Percentiles rank a stretch among this genome's conserved stretches.
Conservation (phyloP, 2,113 vertebrate species). For the Vulpes vulpes region DNA sequence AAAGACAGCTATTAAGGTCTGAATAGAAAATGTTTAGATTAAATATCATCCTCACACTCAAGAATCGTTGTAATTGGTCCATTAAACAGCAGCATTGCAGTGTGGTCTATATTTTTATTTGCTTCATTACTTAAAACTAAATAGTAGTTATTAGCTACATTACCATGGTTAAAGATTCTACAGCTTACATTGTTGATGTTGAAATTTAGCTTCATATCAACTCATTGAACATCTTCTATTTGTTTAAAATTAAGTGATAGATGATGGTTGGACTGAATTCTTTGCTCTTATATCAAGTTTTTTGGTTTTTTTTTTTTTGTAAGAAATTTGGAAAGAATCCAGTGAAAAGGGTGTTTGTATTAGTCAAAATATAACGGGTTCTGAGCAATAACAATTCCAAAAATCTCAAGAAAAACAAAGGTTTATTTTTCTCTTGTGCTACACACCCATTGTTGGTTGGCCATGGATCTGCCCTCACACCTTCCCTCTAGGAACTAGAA, state of each 20-base stretch:
- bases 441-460: background rate
- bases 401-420: background rate
- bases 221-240: conserved; percentile 76
- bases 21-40: conserved; percentile 87
- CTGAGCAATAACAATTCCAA: background rate
- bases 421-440: background rate
- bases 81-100: conserved; percentile 74
- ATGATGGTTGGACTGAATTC: conserved; percentile 62
- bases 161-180: conserved; percentile 77
- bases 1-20: conserved; percentile 84
- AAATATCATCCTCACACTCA: conserved; percentile 85
- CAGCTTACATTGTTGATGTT: conserved; percentile 82
- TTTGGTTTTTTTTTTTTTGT: too few species aligned
- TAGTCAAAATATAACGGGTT: conserved; percentile 31
- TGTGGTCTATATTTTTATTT: conserved; percentile 81
- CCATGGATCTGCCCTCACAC: background rate
- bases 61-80: conserved; percentile 83
- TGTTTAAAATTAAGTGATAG: conserved; percentile 82
- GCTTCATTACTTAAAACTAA: conserved; percentile 89
- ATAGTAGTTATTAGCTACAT: conserved; percentile 84
- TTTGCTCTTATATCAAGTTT: conserved; percentile 63
- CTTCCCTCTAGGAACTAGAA: background rate
- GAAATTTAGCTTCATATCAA: conserved; percentile 81
- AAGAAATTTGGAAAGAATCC: conserved; percentile 3
- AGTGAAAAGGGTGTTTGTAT: background rate